These are phyloP conservation scores for Drosophila simulans DNA, from an alignment of 1,140 invertebrate species.

Conservation along the genomic window DNA sequence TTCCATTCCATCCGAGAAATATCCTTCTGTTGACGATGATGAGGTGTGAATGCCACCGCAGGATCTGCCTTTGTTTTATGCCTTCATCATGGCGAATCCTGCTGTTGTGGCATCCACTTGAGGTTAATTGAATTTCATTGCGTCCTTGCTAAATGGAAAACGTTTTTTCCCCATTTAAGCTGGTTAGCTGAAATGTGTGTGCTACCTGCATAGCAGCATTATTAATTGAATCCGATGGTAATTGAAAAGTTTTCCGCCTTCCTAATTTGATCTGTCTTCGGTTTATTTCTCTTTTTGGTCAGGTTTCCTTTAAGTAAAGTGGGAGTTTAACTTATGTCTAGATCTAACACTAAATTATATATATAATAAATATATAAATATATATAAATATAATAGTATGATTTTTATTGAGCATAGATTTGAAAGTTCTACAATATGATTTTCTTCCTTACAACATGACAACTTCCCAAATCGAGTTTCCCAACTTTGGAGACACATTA, in stretches of 20 bases:
- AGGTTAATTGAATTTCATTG: constrained; percentile 79
- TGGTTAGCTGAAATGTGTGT: constrained; percentile 61
- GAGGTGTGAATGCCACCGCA: constrained; percentile 79
- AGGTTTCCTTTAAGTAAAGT: not conserved
- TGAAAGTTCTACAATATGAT: too few species aligned
- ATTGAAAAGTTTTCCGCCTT: constrained; percentile 66
- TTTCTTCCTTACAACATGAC: too few species aligned
- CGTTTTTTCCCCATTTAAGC: constrained; percentile 71
- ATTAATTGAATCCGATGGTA: constrained; percentile 78
- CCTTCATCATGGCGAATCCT: constrained; percentile 50
- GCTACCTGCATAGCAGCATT: constrained; percentile 30
- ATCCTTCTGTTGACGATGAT: constrained; percentile 58
- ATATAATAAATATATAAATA: too few species aligned
- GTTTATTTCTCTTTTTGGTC: too few species aligned
- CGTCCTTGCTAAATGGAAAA: constrained; percentile 63
- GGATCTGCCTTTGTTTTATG: constrained; percentile 69
- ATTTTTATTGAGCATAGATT: too few species aligned
- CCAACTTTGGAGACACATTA: constrained; percentile 71
- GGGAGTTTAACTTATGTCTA: too few species aligned
- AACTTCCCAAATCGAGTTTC: constrained; percentile 41
- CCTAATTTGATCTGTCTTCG: constrained; percentile 29
- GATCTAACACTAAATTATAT: too few species aligned
- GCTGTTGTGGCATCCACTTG: constrained; percentile 67
- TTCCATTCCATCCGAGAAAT: not conserved
- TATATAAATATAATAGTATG: too few species aligned